phyloP scores from a whole-genome alignment of 2,113 vertebrate species.

The Etheostoma cragini region DNA sequence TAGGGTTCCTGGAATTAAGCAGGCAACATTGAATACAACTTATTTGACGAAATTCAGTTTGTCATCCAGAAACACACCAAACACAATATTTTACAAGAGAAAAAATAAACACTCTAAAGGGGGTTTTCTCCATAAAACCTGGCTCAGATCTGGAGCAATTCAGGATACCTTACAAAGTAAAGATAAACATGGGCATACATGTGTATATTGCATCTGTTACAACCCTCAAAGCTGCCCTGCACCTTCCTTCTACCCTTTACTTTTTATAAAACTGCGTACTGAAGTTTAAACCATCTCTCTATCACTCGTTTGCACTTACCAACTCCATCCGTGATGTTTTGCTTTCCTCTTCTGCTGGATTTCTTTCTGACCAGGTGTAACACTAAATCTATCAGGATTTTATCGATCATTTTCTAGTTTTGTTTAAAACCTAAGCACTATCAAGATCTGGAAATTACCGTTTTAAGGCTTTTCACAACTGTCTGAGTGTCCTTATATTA shows the following conservation, averaged over 20 bases:
- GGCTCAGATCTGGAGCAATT: conserved; percentile 8
- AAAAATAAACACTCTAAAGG: not conserved
- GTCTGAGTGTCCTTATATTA: not conserved
- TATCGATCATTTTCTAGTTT: not conserved
- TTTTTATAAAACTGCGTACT: not conserved
- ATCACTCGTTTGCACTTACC: not conserved
- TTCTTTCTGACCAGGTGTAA: not conserved
- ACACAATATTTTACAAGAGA: not conserved
- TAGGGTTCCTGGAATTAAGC: not conserved
- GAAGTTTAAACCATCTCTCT: not conserved
- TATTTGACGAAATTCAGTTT: not conserved
- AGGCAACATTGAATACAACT: not conserved
- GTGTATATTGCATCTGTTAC: conserved; percentile 51
- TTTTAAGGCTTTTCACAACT: not conserved
- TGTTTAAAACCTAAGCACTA: not conserved
- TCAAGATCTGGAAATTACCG: not conserved
- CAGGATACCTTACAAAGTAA: conserved; percentile 20
- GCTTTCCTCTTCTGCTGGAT: not conserved
- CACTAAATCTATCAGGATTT: not conserved
- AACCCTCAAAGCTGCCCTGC: not conserved
- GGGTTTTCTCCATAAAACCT: not conserved
- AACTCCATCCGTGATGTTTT: not conserved
- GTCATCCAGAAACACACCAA: not conserved
- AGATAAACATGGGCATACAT: conserved; percentile 52
- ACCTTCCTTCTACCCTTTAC: not conserved